Evolutionary conservation across 2,113 vertebrate genomes (phyloP).

Genomic region (Hyperopisus bebe): DNA sequence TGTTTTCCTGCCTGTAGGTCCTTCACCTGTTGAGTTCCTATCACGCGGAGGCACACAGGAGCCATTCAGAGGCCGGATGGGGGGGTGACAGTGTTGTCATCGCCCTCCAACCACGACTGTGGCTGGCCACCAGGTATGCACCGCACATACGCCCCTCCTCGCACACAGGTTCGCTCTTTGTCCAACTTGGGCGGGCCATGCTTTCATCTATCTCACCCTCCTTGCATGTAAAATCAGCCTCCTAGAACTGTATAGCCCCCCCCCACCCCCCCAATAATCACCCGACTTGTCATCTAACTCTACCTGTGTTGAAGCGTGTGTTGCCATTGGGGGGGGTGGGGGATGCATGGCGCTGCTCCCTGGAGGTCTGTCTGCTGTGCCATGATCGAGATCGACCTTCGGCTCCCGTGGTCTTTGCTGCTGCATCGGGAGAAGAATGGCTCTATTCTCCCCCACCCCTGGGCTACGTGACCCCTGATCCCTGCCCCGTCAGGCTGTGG

Average conservation of each 20-base stretch:
- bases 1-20: constrained; percentile 61
- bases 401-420: constrained; percentile 1
- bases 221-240: background rate
- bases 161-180: background rate
- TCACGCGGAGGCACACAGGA: constrained; percentile 70
- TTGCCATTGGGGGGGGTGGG: background rate
- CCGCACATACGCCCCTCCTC: background rate
- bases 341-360: background rate
- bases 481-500: constrained; percentile 38
- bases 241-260: background rate
- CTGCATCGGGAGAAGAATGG: constrained; percentile 43
- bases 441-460: constrained; percentile 45
- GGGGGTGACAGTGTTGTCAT: constrained; percentile 52
- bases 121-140: constrained; percentile 82
- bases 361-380: background rate
- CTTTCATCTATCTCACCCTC: background rate
- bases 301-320: background rate
- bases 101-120: constrained; percentile 68
- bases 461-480: constrained; percentile 43
- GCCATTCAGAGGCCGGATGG: constrained; percentile 56
- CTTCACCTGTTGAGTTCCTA: constrained; percentile 79
- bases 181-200: background rate
- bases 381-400: background rate
- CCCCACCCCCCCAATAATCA: background rate
- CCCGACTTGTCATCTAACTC: background rate